These are phyloP conservation scores for Acanthosepion lycidas DNA, from an alignment of 2,888 invertebrate genomes.

Conservation along the genomic window DNA sequence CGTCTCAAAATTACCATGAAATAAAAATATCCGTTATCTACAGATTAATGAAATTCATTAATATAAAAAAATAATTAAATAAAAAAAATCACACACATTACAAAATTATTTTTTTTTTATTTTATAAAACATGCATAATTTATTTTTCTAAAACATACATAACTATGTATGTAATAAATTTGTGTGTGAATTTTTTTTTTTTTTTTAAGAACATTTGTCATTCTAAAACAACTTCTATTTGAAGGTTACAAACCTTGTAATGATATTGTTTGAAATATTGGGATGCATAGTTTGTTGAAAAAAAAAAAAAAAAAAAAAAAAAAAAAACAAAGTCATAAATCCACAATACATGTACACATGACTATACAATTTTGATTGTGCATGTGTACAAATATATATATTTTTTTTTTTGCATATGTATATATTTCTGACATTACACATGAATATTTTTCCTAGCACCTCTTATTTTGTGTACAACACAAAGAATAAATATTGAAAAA, in stretches of 20 bases:
- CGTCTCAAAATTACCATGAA: background rate
- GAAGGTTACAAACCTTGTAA: background rate
- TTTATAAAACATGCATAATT: background rate
- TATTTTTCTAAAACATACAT: too few relatives aligned
- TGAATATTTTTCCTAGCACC: slow-evolving; percentile 6
- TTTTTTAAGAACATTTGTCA: background rate
- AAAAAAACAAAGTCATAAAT: background rate
- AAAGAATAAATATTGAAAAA: background rate
- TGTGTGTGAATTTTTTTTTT: background rate
- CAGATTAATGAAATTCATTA: background rate
- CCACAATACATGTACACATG: background rate
- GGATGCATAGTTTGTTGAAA: background rate
- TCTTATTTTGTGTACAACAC: background rate
- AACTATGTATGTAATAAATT: too few relatives aligned
- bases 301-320: background rate
- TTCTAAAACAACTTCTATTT: background rate
- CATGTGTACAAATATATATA: background rate
- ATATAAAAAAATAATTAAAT: background rate
- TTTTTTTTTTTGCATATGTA: background rate
- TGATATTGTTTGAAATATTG: background rate
- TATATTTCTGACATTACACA: background rate
- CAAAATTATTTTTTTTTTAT: background rate
- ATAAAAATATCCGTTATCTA: background rate
- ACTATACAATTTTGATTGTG: too few relatives aligned
- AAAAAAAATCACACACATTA: background rate